Percentiles rank a stretch among this genome's conserved stretches.
Conservation (phyloP, 1,140 invertebrate genomes). For the Tenebrio molitor region DNA sequence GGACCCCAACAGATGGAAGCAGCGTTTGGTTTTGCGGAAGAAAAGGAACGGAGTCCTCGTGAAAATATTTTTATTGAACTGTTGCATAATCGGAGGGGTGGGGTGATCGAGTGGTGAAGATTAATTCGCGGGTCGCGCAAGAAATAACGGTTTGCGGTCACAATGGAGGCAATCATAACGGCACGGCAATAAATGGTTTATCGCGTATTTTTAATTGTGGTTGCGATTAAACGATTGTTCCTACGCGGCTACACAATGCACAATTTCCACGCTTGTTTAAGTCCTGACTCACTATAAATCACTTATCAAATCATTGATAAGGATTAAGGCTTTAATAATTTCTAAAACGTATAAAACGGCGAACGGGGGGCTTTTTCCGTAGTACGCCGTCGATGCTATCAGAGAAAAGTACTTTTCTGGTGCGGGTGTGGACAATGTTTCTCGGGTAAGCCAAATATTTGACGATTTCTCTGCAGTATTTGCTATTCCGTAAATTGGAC, state of each 20-base stretch:
- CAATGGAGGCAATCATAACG: conserved; percentile 34
- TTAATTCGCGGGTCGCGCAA: too few relatives aligned
- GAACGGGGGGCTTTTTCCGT: conserved; percentile 40
- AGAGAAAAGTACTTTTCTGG: conserved; percentile 38
- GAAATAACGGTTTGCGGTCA: conserved; percentile 21
- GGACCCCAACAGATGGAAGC: conserved; percentile 13
- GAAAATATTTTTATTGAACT: conserved; percentile 6
- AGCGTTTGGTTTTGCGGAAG: conserved; percentile 3
- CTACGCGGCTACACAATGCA: conserved; percentile 33
- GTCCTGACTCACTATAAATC: conserved; percentile 42
- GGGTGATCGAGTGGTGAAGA: background rate
- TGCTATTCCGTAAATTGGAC: conserved; percentile 30
- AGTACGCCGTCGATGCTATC: conserved; percentile 36
- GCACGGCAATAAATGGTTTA: conserved; percentile 38
- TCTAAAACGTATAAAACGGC: conserved; percentile 46
- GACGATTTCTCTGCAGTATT: conserved; percentile 29
- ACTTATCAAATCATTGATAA: conserved; percentile 49
- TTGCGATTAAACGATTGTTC: conserved; percentile 41
- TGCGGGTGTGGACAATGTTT: conserved; percentile 22
- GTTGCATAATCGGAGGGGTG: too few relatives aligned
- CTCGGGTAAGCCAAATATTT: conserved; percentile 22
- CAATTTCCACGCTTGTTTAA: conserved; percentile 48
- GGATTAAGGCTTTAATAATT: conserved; percentile 44
- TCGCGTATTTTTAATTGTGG: conserved; percentile 39
- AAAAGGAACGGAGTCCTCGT: too few relatives aligned